These are phyloP conservation scores for Orthochromis malagaraziensis DNA, from an alignment of 2,113 vertebrate species.

Conservation along the genomic window DNA sequence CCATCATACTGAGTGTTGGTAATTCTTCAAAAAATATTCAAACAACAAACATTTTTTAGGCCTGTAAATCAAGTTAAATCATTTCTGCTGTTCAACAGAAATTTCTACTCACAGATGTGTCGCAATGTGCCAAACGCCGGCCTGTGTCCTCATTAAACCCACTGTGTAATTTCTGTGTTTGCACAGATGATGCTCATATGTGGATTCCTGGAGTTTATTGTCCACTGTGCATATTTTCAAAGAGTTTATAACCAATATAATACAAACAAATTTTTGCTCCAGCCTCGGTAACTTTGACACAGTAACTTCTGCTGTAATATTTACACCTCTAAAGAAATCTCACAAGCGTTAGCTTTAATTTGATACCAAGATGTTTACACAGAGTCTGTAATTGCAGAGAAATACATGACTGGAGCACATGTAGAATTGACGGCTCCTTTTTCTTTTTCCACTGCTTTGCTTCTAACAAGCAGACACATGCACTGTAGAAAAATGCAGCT, in stretches of 20 bases:
- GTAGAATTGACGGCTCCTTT: neutral
- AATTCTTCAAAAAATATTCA: neutral
- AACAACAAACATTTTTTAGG: neutral
- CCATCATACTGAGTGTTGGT: neutral
- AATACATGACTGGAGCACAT: neutral
- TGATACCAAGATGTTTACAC: neutral
- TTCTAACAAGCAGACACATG: neutral
- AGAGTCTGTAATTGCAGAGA: neutral
- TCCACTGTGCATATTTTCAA: neutral
- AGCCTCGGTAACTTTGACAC: neutral
- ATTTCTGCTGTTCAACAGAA: neutral
- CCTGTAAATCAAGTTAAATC: neutral
- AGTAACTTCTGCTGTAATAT: rapidly evolving
- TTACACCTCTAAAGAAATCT: neutral
- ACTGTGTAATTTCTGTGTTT: neutral
- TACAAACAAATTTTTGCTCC: rapidly evolving
- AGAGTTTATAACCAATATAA: neutral
- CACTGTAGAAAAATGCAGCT: neutral
- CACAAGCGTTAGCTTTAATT: rapidly evolving
- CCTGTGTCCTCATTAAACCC: neutral
- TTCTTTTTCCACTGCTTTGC: neutral
- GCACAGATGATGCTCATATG: neutral
- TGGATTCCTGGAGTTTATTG: neutral
- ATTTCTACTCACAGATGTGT: neutral
- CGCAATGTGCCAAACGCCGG: rapidly evolving